phyloP scores from a whole-genome alignment of 2,888 invertebrate species.

The Leptura quadrifasciata region DNA sequence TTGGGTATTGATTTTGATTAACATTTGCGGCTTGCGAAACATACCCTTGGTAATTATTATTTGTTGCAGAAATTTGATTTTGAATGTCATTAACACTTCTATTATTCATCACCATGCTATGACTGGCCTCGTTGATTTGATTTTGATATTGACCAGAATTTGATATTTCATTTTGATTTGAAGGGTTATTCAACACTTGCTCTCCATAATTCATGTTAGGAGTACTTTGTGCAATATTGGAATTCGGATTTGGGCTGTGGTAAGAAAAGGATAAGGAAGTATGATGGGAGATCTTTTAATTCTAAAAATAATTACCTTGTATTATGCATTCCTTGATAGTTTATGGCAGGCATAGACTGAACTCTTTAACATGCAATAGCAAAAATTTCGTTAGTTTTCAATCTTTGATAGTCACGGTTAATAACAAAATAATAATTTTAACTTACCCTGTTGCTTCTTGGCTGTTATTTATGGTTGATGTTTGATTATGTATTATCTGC shows the following conservation, averaged over 20 bases:
- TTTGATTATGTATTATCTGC: conserved; percentile 81
- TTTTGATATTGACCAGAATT: conserved; percentile 33
- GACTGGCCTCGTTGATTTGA: conserved; percentile 26
- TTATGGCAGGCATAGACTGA: conserved; percentile 57
- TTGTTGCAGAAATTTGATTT: conserved; percentile 7
- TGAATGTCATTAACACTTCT: not conserved
- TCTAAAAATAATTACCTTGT: conserved; percentile 43
- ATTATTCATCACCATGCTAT: not conserved
- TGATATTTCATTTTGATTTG: conserved; percentile 20
- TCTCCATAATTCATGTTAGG: conserved; percentile 55
- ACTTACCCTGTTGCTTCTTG: conserved; percentile 78
- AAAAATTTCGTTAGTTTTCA: conserved; percentile 26
- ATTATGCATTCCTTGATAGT: conserved; percentile 46
- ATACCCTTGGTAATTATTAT: conserved; percentile 35
- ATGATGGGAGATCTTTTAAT: not conserved
- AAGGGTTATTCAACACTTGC: conserved; percentile 32
- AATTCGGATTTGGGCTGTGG: conserved; percentile 44
- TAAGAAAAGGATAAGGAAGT: conserved; percentile 31
- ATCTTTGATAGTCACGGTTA: conserved; percentile 32
- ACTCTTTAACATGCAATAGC: conserved; percentile 52
- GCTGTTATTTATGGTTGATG: conserved; percentile 75
- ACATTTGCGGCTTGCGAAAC: not conserved
- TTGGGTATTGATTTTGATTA: not conserved
- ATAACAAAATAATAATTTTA: conserved; percentile 38
- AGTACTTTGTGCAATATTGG: conserved; percentile 53